Percentiles rank a stretch among this genome's conserved stretches.
Conservation (phyloP, 2,888 invertebrate species). For the Mamestra brassicae region DNA sequence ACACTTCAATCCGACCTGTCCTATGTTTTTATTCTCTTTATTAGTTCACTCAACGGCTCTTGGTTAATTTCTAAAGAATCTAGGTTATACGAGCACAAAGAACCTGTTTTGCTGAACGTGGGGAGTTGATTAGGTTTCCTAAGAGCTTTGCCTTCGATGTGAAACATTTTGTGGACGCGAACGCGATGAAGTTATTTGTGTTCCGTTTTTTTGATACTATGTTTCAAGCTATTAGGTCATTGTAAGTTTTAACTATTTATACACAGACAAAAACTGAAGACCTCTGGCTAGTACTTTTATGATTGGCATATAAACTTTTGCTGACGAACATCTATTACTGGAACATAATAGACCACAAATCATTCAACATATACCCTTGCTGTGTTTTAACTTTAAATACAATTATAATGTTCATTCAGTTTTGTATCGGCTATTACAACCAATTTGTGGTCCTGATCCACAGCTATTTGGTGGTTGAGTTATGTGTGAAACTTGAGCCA, state of each 20-base stretch:
- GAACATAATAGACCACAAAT: background rate
- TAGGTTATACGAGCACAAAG: constrained; percentile 54
- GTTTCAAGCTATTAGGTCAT: background rate
- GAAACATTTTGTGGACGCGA: constrained; percentile 35
- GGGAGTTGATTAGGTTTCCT: constrained; percentile 59
- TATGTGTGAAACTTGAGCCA: constrained; percentile 44
- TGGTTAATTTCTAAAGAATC: constrained; percentile 63
- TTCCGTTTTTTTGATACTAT: constrained; percentile 11
- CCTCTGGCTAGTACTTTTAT: background rate
- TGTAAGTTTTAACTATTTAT: constrained; percentile 1
- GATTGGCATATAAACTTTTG: too few species aligned
- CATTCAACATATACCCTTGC: background rate
- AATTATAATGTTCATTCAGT: background rate
- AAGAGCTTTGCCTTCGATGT: constrained; percentile 44
- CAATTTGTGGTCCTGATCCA: constrained; percentile 37
- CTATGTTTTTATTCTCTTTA: constrained; percentile 64
- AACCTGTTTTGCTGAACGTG: constrained; percentile 47
- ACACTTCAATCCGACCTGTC: constrained; percentile 62
- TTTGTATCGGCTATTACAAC: constrained; percentile 5
- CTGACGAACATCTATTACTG: too few species aligned
- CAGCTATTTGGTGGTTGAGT: constrained; percentile 36
- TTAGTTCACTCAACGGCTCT: constrained; percentile 56
- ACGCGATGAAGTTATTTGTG: constrained; percentile 30
- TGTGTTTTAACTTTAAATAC: background rate
- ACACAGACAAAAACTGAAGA: background rate